phyloP scores from a whole-genome alignment of 2,113 vertebrate genomes.

The Alligator mississippiensis region DNA sequence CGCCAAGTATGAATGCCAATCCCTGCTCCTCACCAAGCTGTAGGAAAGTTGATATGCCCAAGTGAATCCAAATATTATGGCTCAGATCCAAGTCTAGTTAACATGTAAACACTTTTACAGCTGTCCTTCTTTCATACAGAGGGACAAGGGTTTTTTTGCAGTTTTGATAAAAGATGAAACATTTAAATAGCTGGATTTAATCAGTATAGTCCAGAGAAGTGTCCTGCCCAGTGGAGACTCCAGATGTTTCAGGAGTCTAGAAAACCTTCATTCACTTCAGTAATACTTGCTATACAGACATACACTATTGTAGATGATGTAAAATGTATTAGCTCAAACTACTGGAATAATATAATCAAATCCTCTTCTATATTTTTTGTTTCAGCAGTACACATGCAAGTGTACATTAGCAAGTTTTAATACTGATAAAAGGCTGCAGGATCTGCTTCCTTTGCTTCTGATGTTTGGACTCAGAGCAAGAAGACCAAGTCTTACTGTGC shows the following conservation, averaged over 20 bases:
- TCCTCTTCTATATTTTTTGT: background rate
- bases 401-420: background rate
- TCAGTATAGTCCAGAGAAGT: background rate
- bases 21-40: background rate
- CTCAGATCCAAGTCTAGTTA: background rate
- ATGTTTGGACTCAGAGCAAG: background rate
- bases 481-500: background rate
- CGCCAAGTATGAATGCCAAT: background rate
- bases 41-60: background rate
- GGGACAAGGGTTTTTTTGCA: background rate
- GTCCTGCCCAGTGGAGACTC: background rate
- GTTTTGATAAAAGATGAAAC: background rate
- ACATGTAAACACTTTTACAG: background rate
- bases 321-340: background rate
- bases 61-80: background rate
- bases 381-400: background rate
- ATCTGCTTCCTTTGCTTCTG: slow-evolving; percentile 17
- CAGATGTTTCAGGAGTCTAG: background rate
- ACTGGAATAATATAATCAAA: background rate
- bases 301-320: background rate
- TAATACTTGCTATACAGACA: background rate
- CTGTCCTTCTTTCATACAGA: background rate
- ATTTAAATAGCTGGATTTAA: background rate
- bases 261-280: background rate
- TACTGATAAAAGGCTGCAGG: background rate